A percentile compares a stretch with the other conserved stretches of the same genome.
These are phyloP conservation scores for Pelecanoides urinatrix DNA, from an alignment of 2,113 vertebrate species.

Conservation along the genomic window DNA sequence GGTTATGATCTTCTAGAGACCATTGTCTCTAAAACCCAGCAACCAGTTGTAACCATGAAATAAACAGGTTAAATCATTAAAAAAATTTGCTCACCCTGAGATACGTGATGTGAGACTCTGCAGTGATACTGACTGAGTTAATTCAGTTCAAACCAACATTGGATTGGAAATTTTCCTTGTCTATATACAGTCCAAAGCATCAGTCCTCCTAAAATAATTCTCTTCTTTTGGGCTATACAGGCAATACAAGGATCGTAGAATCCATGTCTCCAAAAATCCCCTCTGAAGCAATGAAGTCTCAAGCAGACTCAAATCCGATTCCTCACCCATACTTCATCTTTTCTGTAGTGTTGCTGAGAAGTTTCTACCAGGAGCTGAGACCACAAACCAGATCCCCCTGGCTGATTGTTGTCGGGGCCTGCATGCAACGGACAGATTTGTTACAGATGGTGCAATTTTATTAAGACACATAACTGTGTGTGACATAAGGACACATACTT, in stretches of 20 bases:
- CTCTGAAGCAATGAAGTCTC: neutral
- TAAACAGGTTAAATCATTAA: neutral
- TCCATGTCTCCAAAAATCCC: neutral
- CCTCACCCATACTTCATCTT: fast-evolving
- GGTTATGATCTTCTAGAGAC: neutral
- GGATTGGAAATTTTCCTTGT: neutral
- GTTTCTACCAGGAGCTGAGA: neutral
- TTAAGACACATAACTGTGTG: neutral
- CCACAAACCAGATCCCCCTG: neutral
- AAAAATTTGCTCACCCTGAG: neutral
- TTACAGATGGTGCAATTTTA: neutral
- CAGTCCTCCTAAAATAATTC: neutral
- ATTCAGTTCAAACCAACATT: neutral
- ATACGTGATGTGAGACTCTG: neutral
- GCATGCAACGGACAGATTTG: neutral
- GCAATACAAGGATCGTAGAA: neutral
- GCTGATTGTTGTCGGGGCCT: neutral
- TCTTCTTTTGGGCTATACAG: neutral
- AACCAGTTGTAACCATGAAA: neutral
- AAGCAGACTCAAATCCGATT: neutral
- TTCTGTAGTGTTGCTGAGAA: neutral
- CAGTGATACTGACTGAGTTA: neutral
- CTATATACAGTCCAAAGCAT: neutral
- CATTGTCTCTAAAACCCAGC: neutral
- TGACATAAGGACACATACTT: neutral